Evolutionary conservation across 53 echinoderm and acorn worm genomes (phyloP).

Genomic region (Temnopleurus reevesii): DNA sequence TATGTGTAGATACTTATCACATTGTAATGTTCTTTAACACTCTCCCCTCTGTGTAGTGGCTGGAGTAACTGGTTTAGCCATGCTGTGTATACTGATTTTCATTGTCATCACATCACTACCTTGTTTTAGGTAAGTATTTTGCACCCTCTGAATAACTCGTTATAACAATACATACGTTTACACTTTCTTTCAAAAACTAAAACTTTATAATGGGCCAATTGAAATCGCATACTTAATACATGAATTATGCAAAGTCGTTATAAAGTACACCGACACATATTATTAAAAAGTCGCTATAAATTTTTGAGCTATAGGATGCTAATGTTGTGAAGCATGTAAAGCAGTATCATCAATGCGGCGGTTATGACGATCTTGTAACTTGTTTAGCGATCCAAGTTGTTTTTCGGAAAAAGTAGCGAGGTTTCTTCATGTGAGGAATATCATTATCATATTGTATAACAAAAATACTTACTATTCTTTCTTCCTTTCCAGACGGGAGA

Average conservation of each 20-base stretch:
- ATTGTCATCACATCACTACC: conserved; percentile 74
- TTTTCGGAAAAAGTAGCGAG: too few relatives aligned
- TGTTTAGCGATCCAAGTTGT: too few relatives aligned
- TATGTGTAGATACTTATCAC: neutral
- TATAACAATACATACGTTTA: neutral
- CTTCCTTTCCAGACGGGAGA: conserved; percentile 18
- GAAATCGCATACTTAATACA: too few relatives aligned
- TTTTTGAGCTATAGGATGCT: too few relatives aligned
- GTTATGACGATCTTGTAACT: too few relatives aligned
- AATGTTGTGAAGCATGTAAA: too few relatives aligned
- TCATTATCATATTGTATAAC: neutral
- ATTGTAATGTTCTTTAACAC: neutral
- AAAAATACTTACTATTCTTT: neutral
- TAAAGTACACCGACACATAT: too few relatives aligned
- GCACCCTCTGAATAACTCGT: neutral
- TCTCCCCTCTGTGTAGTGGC: conserved; percentile 65
- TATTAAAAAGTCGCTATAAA: too few relatives aligned
- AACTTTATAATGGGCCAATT: too few relatives aligned
- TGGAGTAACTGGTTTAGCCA: conserved; percentile 80
- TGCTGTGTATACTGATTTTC: conserved; percentile 72
- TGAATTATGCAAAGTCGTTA: too few relatives aligned
- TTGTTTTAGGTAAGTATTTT: conserved; percentile 65
- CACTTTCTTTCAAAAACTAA: neutral
- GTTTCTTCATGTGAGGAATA: too few relatives aligned
- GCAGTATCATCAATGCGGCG: too few relatives aligned